Conservation (phyloP, 2,888 invertebrate genomes). For the Bimastos eiseni region DNA sequence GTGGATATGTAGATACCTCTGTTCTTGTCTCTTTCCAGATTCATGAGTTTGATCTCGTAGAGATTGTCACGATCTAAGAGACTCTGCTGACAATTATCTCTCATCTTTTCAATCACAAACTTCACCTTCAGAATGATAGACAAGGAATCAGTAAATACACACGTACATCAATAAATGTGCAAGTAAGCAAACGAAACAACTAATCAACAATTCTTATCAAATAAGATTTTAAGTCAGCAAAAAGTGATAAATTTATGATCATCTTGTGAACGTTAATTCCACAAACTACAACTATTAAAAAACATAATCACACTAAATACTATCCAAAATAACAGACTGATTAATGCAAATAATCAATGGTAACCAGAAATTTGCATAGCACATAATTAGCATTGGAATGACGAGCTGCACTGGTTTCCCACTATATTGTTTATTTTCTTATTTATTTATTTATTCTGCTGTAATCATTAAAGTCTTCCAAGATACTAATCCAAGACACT, state of each 20-base stretch:
- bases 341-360: too few species aligned
- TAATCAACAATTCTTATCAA: neutral
- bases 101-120: slow-evolving; percentile 48
- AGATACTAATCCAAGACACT: too few species aligned
- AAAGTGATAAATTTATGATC: too few species aligned
- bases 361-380: too few species aligned
- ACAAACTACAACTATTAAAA: too few species aligned
- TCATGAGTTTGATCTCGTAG: slow-evolving; percentile 46
- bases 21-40: slow-evolving; percentile 49
- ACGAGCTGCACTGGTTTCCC: too few species aligned
- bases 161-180: neutral
- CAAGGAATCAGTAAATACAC: neutral
- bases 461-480: too few species aligned
- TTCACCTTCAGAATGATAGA: slow-evolving; percentile 39
- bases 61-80: slow-evolving; percentile 50
- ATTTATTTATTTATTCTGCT: too few species aligned
- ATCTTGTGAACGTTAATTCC: too few species aligned
- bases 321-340: neutral
- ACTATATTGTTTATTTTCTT: too few species aligned
- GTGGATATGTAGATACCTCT: slow-evolving; percentile 31
- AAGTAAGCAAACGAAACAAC: neutral
- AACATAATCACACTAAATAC: neutral
- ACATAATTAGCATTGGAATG: too few species aligned
- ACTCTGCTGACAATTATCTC: slow-evolving; percentile 51
- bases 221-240: too few species aligned